phyloP scores from a whole-genome alignment of 2,113 vertebrate genomes.

The Megaceryle torquata region DNA sequence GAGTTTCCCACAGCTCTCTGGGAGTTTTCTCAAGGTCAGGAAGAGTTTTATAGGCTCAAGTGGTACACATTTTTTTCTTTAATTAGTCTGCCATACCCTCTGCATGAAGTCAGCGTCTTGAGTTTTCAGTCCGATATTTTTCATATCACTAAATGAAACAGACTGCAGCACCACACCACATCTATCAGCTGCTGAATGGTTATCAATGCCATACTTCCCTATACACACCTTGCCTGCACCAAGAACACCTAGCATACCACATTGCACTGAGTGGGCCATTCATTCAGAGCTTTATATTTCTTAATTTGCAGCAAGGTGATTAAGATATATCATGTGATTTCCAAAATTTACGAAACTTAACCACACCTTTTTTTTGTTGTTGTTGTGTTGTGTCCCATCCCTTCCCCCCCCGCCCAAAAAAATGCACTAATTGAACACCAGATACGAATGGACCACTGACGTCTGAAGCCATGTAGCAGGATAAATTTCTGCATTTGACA shows the following conservation, averaged over 20 bases:
- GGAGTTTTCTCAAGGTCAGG: slow-evolving; percentile 51
- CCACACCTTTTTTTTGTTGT: neutral
- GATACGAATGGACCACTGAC: neutral
- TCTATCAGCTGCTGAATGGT: neutral
- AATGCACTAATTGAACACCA: neutral
- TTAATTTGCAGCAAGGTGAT: neutral
- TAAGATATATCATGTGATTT: neutral
- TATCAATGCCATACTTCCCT: neutral
- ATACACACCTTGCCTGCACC: accelerated
- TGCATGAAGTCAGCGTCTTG: slow-evolving; percentile 64
- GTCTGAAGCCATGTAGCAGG: neutral
- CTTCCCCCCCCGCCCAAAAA: neutral
- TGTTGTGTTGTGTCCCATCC: no score
- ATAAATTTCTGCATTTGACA: neutral
- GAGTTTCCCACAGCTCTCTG: slow-evolving; percentile 67
- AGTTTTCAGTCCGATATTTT: slow-evolving; percentile 57
- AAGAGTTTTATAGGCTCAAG: slow-evolving; percentile 56
- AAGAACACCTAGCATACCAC: neutral
- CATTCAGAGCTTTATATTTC: neutral
- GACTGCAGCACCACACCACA: neutral
- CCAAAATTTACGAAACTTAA: neutral
- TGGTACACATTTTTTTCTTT: slow-evolving; percentile 43
- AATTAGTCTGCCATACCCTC: slow-evolving; percentile 61
- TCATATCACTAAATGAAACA: neutral
- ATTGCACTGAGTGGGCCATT: accelerated